Evolutionary conservation across 2,797 vertebrate species (phyloP), one percentile per base, ranked within the genome.

Genomic region (Hybognathus amarus): DNA sequence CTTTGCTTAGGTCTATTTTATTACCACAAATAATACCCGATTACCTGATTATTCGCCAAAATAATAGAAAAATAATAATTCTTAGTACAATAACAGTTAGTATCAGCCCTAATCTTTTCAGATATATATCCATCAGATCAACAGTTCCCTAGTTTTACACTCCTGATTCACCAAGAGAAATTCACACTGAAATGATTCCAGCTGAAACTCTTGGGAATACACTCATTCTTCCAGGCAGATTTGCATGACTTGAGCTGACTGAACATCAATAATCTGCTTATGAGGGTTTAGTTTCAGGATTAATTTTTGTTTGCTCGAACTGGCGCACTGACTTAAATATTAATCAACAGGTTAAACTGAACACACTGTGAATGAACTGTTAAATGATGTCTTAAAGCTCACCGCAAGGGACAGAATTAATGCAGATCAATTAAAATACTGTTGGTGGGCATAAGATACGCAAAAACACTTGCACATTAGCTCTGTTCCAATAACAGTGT

Each of bases 211-310:
- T 61, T 27, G 36, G 54, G 54, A 59, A 42, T 42, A 8, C 33
- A 61, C n/a, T 50, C 4, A 42, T 70, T 54, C 38, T 8, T 80
- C 52, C 67, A 27, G 6, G 64, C n/a, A 56, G n/a, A 70, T 80
- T 59, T 42, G 24, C 78, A 56, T 27, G 27, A 22, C 3, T 20
- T 45, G 11, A 42, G 38, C 15, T 10, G 11, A 22, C 67, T 56
- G 59, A 75, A 75, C 7, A 5, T 75, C 52, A 76, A 2, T 70
- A 33, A 80, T 70, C 78, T 80, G 24, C 18, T 80, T 33, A 70
- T 59, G 38, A 42, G 52, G 36, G 52, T 59, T 59, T 68, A 68
- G 66, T 69, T 79, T 42, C n/a, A 56, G 50, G 18, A 68, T 80
- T 27, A 9, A 59, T 33, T 17, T 33, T 24, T 59, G 52, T 59